These are phyloP conservation scores for Ephialtes manifestator DNA, from an alignment of 2,888 invertebrate genomes.

Conservation along the genomic window DNA sequence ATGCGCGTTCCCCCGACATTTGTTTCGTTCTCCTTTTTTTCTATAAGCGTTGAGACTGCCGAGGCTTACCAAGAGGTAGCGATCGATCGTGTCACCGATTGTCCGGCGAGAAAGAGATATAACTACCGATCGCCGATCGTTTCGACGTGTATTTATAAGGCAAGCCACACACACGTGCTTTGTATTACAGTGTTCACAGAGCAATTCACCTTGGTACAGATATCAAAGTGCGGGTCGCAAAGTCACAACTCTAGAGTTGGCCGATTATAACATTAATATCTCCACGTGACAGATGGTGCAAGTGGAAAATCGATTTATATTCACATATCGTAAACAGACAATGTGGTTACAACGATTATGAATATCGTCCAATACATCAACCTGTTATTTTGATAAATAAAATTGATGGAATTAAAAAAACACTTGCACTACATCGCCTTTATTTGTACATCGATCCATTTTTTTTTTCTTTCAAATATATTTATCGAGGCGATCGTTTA, in stretches of 20 bases:
- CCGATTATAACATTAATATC: conserved; percentile 40
- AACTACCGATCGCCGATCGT: conserved; percentile 40
- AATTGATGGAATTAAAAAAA: conserved; percentile 25
- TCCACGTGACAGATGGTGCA: conserved; percentile 7
- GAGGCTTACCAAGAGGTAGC: background rate
- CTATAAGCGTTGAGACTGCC: background rate
- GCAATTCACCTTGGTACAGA: conserved; percentile 52
- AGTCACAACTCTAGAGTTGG: conserved; percentile 1
- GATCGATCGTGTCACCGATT: conserved; percentile 59
- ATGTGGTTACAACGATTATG: background rate
- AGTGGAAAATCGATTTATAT: conserved; percentile 32
- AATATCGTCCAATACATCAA: background rate
- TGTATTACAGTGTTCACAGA: conserved; percentile 2
- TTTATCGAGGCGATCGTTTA: conserved; percentile 40
- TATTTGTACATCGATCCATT: conserved; percentile 37
- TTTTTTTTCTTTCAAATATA: conserved; percentile 9
- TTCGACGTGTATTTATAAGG: conserved; percentile 36
- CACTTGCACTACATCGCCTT: conserved; percentile 28
- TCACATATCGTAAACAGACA: conserved; percentile 1
- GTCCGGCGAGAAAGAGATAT: conserved; percentile 29
- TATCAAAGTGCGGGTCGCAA: conserved; percentile 46
- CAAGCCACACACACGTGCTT: conserved; percentile 15
- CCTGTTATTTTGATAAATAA: conserved; percentile 27
- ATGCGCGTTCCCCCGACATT: conserved; percentile 49
- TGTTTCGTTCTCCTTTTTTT: conserved; percentile 59